Evolutionary conservation across 2,797 vertebrate species (phyloP).

Genomic region (Prunella strophiata): DNA sequence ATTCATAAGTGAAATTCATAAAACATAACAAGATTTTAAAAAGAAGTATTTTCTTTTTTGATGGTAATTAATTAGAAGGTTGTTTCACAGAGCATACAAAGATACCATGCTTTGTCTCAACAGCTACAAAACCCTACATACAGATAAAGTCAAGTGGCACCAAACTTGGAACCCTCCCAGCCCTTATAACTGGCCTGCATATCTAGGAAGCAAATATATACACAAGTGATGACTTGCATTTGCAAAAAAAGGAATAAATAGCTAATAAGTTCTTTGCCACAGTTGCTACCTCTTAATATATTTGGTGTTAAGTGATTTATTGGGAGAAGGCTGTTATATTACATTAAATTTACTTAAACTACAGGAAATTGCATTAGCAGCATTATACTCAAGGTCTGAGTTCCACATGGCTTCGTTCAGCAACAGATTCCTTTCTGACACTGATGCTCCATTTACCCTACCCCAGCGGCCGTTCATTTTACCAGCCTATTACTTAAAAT

Average conservation of each 20-base stretch:
- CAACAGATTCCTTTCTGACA: slow-evolving; percentile 88
- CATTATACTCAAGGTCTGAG: slow-evolving; percentile 63
- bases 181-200: background rate
- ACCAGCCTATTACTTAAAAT: slow-evolving; percentile 78
- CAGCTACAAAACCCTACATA: background rate
- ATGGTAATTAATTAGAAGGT: background rate
- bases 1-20: background rate
- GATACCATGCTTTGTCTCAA: background rate
- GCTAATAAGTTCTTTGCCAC: background rate
- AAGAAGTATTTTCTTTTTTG: background rate
- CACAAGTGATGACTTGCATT: background rate
- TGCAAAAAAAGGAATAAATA: background rate
- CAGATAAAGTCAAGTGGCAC: background rate
- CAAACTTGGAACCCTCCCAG: background rate
- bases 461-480: slow-evolving; percentile 67
- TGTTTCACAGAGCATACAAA: background rate
- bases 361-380: slow-evolving; percentile 67
- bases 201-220: background rate
- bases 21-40: background rate
- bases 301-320: slow-evolving; percentile 70
- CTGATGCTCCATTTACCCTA: slow-evolving; percentile 76
- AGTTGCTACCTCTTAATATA: background rate
- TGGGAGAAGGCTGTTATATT: slow-evolving; percentile 65
- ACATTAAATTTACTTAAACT: slow-evolving; percentile 70
- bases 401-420: slow-evolving; percentile 87